Evolutionary conservation across 1,140 invertebrate genomes (phyloP), one percentile per base, ranked within the genome.

Genomic region (Acarapis woodi): DNA sequence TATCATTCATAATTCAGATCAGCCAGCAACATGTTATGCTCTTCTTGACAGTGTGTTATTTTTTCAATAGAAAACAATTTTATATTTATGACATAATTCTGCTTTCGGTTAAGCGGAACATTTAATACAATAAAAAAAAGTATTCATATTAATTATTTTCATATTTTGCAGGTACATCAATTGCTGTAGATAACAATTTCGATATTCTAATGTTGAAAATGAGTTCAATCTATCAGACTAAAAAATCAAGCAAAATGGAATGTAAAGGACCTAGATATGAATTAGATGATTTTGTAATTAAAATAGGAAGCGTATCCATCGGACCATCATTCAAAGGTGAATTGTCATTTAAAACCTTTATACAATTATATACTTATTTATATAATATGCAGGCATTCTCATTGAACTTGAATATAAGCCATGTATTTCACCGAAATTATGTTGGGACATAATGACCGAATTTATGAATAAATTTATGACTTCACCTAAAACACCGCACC

Each of bases 1-100:
- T 55, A 70, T 93, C 10, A 59, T 93, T 1, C 82, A 90, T 54
- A 83, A 90, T 57, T 87, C 76, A 0, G 85, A 94, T 53, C 77
- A 85, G 48, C 85, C 87, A 2, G 78, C 78, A 0, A 76, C 82
- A 0, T 78, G 82, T 9, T 94, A 90, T 57, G 72, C 80, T 4
- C 67, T 90, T 10, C 59, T 90, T 3, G 87, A 94, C 50, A 77
- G 23, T 20, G 37, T 36, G 45, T 4, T 45, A 73, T n/a, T n/a
- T n/a, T n/a, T n/a, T n/a, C n/a, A n/a, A n/a, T n/a, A n/a, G n/a
- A n/a, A n/a, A n/a, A n/a, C n/a, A n/a, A n/a, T n/a, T n/a, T n/a
- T n/a, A n/a, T n/a, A n/a, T n/a, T n/a, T n/a, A n/a, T n/a, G n/a
- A 2, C 70, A 65, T 25, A 76, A 14, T 18, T 2, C 39, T n/a